Base-by-base conservation (phyloP, 2,888 invertebrate species). In the Nyleta sp. region DNA sequence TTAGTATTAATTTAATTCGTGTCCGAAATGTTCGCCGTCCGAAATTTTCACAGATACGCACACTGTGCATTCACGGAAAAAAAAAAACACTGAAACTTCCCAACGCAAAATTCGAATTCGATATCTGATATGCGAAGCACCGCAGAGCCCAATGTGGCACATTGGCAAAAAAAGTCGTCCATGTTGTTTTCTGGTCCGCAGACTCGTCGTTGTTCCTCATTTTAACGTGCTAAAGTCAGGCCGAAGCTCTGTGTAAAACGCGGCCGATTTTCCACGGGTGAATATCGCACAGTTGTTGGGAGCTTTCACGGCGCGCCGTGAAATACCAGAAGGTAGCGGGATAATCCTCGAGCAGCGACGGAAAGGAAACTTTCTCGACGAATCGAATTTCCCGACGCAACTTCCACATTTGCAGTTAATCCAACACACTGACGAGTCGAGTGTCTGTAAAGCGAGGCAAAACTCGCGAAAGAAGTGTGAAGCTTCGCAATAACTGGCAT, bases 361-460 rank as follows among this genome's bases (percentile, higher is more conserved):
- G 44, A 67, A 52, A 74, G 44, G 60, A 67, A 74, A 74, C 73
- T 74, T 67, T 60, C 46, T 53, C 52, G 33, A 15, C 59, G 67
- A 67, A 67, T 72, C 48, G 64, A 62, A 72, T 55, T 64, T 64
- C 35, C 48, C 38, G 55, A 7, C 52, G 64, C 40, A 72, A 72
- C 62, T 64, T 72, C 46, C 44, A 62, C 71, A 31, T 62, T 70
- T 22, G 50, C 46, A 71, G 60, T 60, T 71, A 71, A 71, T 62
- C 70, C 70, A 60, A 62, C 71, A 62, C 62, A 71, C 7, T 22
- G 64, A 55, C 55, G 40, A n/a, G 22, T 57, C 20, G 57, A 72
- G 72, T 55, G 50, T 44, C 24, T 33, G 53, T 44, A 60, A 60
- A 50, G 31, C 44, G 48, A 33, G 24, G 42, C 17, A 33, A 64